A percentile compares a stretch with the other conserved stretches of the same genome.
phyloP scores from a whole-genome alignment of 92 coral and sea anemone species.

The Paramuricea clavata region DNA sequence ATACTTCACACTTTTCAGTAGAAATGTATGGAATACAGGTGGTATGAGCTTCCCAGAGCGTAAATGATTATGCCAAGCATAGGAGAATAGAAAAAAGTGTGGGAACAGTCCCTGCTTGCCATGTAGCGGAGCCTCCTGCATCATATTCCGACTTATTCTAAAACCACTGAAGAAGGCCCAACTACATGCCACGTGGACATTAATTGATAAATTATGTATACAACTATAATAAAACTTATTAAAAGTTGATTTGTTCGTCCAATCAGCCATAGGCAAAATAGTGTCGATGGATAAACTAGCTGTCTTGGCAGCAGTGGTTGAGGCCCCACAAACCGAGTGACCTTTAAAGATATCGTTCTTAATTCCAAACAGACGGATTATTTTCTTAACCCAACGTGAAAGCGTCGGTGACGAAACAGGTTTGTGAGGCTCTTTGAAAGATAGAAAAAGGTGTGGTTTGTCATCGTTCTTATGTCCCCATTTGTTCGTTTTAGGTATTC shows the following conservation, averaged over 20 bases:
- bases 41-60: not conserved
- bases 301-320: constrained; percentile 47
- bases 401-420: constrained; percentile 65
- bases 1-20: constrained; percentile 45
- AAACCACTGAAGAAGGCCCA: no score
- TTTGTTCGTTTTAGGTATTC: not conserved
- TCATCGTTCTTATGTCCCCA: constrained; percentile 43
- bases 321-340: constrained; percentile 66
- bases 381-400: constrained; percentile 68
- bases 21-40: constrained; percentile 38
- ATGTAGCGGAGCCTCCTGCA: no score
- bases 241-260: not conserved
- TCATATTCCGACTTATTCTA: no score
- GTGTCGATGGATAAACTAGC: constrained; percentile 49
- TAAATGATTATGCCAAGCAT: not conserved
- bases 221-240: not conserved
- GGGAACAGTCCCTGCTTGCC: not conserved
- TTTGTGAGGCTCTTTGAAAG: constrained; percentile 65
- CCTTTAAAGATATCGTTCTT: constrained; percentile 50
- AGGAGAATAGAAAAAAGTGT: not conserved
- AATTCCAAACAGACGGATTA: constrained; percentile 58
- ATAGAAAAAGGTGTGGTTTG: constrained; percentile 54
- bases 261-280: not conserved
- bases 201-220: no score
- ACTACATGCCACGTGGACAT: no score